Evolutionary conservation across 23 tunicate species (phyloP).

Genomic region (Styela clava): DNA sequence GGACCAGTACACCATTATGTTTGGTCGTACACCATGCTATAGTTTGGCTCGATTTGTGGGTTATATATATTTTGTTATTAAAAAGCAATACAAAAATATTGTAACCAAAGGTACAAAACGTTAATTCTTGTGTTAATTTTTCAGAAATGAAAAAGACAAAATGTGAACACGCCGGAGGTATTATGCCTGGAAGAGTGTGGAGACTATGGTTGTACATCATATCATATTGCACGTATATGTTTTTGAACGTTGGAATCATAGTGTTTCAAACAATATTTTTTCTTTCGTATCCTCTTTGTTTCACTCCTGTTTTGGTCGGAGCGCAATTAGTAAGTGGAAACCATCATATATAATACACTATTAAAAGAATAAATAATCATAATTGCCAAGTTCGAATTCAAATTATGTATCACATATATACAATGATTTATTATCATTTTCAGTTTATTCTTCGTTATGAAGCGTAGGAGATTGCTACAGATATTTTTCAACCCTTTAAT

Average conservation of each 20-base stretch:
- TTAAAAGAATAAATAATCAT: no score
- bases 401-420: not conserved
- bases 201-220: slow-evolving; percentile 63
- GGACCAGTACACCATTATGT: no score
- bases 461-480: no score
- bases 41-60: no score
- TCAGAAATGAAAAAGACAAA: not conserved
- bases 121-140: no score
- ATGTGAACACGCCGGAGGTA: slow-evolving; percentile 73
- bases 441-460: not conserved
- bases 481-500: no score
- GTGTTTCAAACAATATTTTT: slow-evolving; percentile 51
- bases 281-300: slow-evolving; percentile 79
- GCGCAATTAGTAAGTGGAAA: slow-evolving; percentile 46
- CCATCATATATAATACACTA: not conserved
- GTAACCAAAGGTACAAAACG: no score
- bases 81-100: no score
- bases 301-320: slow-evolving; percentile 57
- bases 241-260: slow-evolving; percentile 28
- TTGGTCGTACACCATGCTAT: no score
- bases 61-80: no score
- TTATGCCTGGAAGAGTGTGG: slow-evolving; percentile 62
- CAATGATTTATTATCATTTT: not conserved
- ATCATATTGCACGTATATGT: slow-evolving; percentile 46
- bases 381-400: no score